phyloP scores from a whole-genome alignment of 1,140 invertebrate species.

The Coenobita brevimanus region DNA sequence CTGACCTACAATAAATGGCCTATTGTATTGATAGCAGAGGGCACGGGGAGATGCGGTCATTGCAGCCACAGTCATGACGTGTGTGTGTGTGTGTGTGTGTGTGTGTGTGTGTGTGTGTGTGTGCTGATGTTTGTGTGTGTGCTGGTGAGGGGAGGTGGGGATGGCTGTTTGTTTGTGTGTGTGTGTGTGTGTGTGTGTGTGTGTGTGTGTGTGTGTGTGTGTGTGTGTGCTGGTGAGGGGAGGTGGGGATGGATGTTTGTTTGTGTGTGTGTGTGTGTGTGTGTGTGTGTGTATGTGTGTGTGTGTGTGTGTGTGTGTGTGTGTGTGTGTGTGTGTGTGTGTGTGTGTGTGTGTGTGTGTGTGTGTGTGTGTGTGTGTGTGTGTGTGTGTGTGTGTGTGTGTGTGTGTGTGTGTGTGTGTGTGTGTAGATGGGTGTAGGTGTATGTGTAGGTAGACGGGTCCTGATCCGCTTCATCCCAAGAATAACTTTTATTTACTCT shows the following conservation, averaged over 20 bases:
- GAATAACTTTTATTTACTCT: no score
- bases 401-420: constrained; percentile 20
- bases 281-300: background rate
- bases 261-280: no score
- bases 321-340: constrained; percentile 17
- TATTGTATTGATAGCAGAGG: background rate
- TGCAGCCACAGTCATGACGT: no score
- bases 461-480: no score
- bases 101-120: constrained; percentile 13
- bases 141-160: no score
- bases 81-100: background rate
- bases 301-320: constrained; percentile 39
- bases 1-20: no score
- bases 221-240: no score
- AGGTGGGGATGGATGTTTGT: no score
- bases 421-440: background rate
- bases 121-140: no score
- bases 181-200: constrained; percentile 26
- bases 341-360: constrained; percentile 16
- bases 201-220: constrained; percentile 18
- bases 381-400: constrained; percentile 18
- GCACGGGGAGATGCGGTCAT: background rate
- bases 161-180: no score
- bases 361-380: background rate
- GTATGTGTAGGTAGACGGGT: no score